phyloP scores from a whole-genome alignment of 2,113 vertebrate species.

The Labrus mixtus region DNA sequence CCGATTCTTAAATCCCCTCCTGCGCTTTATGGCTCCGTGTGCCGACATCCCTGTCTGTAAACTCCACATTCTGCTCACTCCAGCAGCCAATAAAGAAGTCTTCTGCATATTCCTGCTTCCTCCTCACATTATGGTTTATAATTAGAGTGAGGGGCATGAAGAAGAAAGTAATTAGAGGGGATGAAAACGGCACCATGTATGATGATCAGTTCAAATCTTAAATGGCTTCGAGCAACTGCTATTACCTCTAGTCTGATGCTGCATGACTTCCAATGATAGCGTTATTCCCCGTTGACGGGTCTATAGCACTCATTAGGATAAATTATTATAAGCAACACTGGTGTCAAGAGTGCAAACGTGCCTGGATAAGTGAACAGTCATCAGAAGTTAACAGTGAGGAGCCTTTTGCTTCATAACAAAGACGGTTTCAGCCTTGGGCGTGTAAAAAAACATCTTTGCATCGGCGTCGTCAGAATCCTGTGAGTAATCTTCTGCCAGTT shows the following conservation, averaged over 20 bases:
- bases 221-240: slow-evolving; percentile 8
- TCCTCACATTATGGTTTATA: neutral
- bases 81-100: neutral
- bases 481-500: neutral
- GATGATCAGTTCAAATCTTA: slow-evolving; percentile 3
- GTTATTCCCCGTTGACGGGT: no score
- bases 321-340: no score
- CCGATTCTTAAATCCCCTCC: neutral
- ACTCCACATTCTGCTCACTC: neutral
- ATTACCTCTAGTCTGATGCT: neutral
- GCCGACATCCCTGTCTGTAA: slow-evolving; percentile 1
- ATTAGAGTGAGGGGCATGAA: neutral
- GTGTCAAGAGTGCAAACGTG: no score
- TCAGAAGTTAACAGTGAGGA: no score
- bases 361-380: no score
- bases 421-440: neutral
- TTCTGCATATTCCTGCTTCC: neutral
- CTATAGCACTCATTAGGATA: no score
- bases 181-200: neutral
- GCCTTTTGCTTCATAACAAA: no score
- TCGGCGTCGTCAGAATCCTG: neutral
- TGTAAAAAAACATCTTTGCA: neutral
- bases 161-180: neutral
- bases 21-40: neutral
- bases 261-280: no score